Conservation (phyloP, 2,888 invertebrate species). For the Pollenia angustigena region DNA sequence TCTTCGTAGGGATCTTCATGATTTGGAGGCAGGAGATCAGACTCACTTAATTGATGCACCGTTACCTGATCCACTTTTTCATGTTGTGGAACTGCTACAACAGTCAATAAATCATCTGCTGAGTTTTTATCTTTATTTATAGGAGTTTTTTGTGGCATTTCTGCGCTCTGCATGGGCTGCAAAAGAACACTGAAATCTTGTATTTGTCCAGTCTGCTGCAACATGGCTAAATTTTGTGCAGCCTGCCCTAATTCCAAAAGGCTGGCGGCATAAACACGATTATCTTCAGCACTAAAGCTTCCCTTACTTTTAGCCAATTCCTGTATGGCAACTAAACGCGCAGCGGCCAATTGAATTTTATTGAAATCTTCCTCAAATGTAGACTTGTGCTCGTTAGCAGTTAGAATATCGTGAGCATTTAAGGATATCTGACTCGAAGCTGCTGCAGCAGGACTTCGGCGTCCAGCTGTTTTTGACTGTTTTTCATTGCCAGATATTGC, state of each 20-base stretch:
- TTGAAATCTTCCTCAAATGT: slow-evolving; percentile 86
- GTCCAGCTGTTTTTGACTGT: background rate
- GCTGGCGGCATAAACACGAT: slow-evolving; percentile 86
- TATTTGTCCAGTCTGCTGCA: slow-evolving; percentile 85
- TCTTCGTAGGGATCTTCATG: slow-evolving; percentile 82
- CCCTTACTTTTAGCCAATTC: slow-evolving; percentile 87
- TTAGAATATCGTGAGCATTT: slow-evolving; percentile 4
- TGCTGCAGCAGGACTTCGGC: slow-evolving; percentile 65
- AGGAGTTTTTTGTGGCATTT: slow-evolving; percentile 77
- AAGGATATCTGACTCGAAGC: slow-evolving; percentile 33
- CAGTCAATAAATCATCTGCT: slow-evolving; percentile 62
- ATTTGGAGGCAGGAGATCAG: slow-evolving; percentile 81
- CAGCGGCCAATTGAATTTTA: slow-evolving; percentile 86
- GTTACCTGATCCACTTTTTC: slow-evolving; percentile 78
- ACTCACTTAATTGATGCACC: slow-evolving; percentile 78
- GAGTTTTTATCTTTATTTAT: background rate
- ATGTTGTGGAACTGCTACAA: slow-evolving; percentile 75
- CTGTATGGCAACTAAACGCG: slow-evolving; percentile 86
- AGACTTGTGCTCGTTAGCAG: slow-evolving; percentile 61
- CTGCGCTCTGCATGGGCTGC: slow-evolving; percentile 77
- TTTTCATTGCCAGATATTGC: slow-evolving; percentile 47
- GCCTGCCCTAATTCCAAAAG: slow-evolving; percentile 86
- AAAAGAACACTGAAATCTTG: slow-evolving; percentile 85
- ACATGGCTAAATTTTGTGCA: slow-evolving; percentile 86
- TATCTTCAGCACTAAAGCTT: slow-evolving; percentile 85